Evolutionary conservation across 2,888 invertebrate species (phyloP).

Genomic region (Dorcus parallelipipedus): DNA sequence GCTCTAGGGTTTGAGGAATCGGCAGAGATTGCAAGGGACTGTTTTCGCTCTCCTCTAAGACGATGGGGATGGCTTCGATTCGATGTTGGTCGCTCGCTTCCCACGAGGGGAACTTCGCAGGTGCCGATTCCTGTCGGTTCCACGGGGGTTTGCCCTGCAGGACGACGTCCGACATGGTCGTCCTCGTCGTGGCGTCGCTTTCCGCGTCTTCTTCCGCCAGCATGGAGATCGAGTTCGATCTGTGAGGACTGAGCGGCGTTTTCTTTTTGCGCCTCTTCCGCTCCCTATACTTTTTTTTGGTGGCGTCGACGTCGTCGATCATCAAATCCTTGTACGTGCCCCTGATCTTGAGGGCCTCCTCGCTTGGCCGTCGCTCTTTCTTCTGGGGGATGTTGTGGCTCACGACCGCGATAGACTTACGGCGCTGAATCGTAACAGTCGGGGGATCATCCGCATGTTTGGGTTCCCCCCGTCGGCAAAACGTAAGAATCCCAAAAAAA

Average conservation of each 20-base stretch:
- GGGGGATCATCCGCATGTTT: slow-evolving; percentile 46
- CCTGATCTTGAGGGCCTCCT: slow-evolving; percentile 62
- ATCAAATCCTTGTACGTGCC: slow-evolving; percentile 60
- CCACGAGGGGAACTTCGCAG: slow-evolving; percentile 29
- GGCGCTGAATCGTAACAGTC: slow-evolving; percentile 43
- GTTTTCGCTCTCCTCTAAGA: slow-evolving; percentile 45
- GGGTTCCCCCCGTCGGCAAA: slow-evolving; percentile 57
- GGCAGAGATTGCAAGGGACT: slow-evolving; percentile 38
- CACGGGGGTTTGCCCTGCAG: slow-evolving; percentile 21
- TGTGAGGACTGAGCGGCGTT: neutral
- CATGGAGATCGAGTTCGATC: slow-evolving; percentile 35
- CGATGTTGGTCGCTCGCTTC: slow-evolving; percentile 21
- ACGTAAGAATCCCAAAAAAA: slow-evolving; percentile 52
- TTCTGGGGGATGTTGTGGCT: slow-evolving; percentile 55
- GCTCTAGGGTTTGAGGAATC: slow-evolving; percentile 20
- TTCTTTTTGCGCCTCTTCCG: slow-evolving; percentile 36
- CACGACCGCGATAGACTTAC: slow-evolving; percentile 66
- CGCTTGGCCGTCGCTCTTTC: slow-evolving; percentile 68
- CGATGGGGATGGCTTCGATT: slow-evolving; percentile 42
- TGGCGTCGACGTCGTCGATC: slow-evolving; percentile 51
- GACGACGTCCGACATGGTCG: slow-evolving; percentile 14
- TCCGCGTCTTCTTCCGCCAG: slow-evolving; percentile 25
- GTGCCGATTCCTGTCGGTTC: slow-evolving; percentile 28
- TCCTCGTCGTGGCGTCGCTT: slow-evolving; percentile 16
- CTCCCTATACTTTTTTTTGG: slow-evolving; percentile 39